Base-by-base conservation (phyloP, 2,113 vertebrate species). In the Zosterops hypoxanthus region DNA sequence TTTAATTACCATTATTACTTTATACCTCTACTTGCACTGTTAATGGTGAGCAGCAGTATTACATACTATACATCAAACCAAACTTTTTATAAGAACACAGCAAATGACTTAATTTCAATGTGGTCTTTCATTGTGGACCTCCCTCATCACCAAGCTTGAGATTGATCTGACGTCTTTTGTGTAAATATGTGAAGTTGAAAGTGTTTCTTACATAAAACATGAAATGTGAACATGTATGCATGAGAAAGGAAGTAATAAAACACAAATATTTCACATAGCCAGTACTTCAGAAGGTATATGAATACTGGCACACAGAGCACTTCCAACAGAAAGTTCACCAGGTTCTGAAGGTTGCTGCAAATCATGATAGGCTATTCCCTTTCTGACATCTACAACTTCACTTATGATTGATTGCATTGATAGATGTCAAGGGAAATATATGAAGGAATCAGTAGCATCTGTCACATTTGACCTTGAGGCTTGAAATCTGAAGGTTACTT, bases 381-480 rank as follows among this genome's bases (percentile, higher is more conserved):
- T 95, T 94, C 89, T 98, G 96, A 78, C 89, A 86, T 92, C 82
- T 94, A 95, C 91, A 97, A 56, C 94, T 98, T 97, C 94, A 94
- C 94, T 97, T 5, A 28, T 77, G 15, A 97, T 97, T 94, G 91
- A 95, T 96, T 96, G 96, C 84, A 84, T 52, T 97, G 97, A 94
- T 86, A 95, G 78, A 88, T 66, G 53, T 95, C 95, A 96, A 93
- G 93, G 94, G 96, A 97, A 97, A 97, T 96, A 96, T 95, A 94
- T 90, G 93, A 95, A 97, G 93, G 95, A 88, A 89, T 88, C 72
- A 55, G 91, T 71, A 36, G 86, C 63, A 76, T 90, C 95, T 97
- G 91, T 94, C 97, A 96, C 82, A 33, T 97, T 94, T 97, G 97
- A 98, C 97, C 97, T 97, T 91, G 42, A 87, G 77, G 86, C 79